phyloP scores from a whole-genome alignment of 2,888 invertebrate species.

The Tachina lurida region DNA sequence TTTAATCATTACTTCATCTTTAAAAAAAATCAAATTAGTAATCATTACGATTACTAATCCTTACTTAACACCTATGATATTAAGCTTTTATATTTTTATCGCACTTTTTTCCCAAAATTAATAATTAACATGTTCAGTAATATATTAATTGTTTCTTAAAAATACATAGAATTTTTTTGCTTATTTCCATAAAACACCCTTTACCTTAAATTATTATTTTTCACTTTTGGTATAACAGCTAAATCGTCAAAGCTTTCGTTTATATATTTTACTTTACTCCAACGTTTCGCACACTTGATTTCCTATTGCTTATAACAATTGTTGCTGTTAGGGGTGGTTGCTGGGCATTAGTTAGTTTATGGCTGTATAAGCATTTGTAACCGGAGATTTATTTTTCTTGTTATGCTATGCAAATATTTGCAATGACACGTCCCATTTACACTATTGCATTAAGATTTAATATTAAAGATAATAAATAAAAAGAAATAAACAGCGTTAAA shows the following conservation, averaged over 20 bases:
- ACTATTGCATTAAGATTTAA: constrained; percentile 67
- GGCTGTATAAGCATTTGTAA: constrained; percentile 58
- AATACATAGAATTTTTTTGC: neutral
- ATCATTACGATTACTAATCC: too few species aligned
- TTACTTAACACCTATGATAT: too few species aligned
- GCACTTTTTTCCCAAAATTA: too few species aligned
- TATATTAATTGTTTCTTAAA: too few species aligned
- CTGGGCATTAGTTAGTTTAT: constrained; percentile 18
- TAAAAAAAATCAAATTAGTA: too few species aligned
- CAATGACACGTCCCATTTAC: constrained; percentile 70
- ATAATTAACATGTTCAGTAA: too few species aligned
- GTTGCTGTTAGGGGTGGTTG: neutral
- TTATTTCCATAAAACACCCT: neutral
- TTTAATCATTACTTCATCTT: too few species aligned
- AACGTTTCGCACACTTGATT: constrained; percentile 75
- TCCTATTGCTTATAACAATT: constrained; percentile 71
- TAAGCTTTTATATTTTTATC: too few species aligned
- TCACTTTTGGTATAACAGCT: constrained; percentile 15
- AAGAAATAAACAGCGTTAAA: constrained; percentile 24
- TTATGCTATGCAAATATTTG: constrained; percentile 71
- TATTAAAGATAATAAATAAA: constrained; percentile 50
- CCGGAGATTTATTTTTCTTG: constrained; percentile 70
- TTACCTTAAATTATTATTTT: neutral
- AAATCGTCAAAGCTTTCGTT: constrained; percentile 25
- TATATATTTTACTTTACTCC: neutral